Evolutionary conservation across 2,113 vertebrate genomes (phyloP).

Genomic region (Hippocampus zosterae): DNA sequence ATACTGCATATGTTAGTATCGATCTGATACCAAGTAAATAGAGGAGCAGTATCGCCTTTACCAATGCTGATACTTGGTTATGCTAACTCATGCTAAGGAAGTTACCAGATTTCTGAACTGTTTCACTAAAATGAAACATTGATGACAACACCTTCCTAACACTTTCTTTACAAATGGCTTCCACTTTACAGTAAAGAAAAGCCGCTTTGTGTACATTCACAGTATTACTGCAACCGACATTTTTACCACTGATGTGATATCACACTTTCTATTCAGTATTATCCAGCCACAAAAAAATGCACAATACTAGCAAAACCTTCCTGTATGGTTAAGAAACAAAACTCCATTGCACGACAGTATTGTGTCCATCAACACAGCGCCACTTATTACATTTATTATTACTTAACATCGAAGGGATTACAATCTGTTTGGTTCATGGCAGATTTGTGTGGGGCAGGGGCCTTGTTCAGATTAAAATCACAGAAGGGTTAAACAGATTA

Average conservation of each 20-base stretch:
- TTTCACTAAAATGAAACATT: background rate
- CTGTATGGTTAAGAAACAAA: background rate
- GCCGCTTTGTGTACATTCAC: background rate
- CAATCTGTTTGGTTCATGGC: background rate
- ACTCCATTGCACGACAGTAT: background rate
- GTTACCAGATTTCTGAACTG: background rate
- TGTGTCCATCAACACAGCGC: background rate
- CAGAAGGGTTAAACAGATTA: background rate
- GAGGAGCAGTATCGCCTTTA: too few relatives aligned
- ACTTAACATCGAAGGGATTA: background rate
- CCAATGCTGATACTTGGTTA: background rate
- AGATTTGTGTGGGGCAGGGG: background rate
- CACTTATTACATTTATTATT: background rate
- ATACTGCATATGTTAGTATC: too few relatives aligned
- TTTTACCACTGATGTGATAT: slow-evolving; percentile 17
- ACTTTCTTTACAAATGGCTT: background rate
- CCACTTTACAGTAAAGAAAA: background rate
- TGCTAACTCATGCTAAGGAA: background rate
- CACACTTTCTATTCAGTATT: slow-evolving; percentile 19
- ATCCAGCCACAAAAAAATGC: slow-evolving; percentile 6
- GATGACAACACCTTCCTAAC: background rate
- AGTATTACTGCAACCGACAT: background rate
- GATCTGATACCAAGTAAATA: too few relatives aligned
- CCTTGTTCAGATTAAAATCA: slow-evolving; percentile 3
- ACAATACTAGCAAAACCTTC: background rate